Percentiles rank a stretch among this genome's conserved stretches.
Evolutionary conservation across 2,113 vertebrate species (phyloP).

Genomic region (Phalacrocorax brasilianus): DNA sequence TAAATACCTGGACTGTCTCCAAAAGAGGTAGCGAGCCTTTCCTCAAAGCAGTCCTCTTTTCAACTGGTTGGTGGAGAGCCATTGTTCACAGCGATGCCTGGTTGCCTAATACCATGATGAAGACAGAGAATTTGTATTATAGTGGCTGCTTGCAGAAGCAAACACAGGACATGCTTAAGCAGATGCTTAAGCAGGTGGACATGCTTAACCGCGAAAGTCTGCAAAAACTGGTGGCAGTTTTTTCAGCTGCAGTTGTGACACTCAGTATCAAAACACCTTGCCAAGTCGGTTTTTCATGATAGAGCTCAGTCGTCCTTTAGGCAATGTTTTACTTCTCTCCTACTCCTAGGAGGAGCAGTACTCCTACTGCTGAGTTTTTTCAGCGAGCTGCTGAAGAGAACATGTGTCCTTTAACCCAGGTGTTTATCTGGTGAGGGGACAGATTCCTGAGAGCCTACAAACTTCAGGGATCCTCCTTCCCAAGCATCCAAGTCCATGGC

Average conservation of each 20-base stretch:
- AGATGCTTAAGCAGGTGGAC: not conserved
- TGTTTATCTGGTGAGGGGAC: not conserved
- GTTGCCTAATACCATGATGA: not conserved
- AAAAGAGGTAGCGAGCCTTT: not conserved
- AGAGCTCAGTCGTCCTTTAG: not conserved
- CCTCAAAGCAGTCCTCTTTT: not conserved
- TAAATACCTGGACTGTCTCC: not conserved
- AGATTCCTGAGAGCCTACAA: not conserved
- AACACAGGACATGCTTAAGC: not conserved
- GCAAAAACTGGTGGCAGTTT: not conserved
- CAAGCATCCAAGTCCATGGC: accelerated
- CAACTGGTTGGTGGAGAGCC: not conserved
- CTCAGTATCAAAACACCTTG: not conserved
- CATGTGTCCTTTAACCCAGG: not conserved
- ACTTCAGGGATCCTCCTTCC: not conserved
- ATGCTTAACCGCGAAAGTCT: not conserved
- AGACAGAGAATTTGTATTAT: not conserved
- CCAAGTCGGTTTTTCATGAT: not conserved
- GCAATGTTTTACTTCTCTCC: not conserved
- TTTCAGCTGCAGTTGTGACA: not conserved
- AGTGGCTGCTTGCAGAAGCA: not conserved
- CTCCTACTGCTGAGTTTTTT: not conserved
- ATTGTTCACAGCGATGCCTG: not conserved
- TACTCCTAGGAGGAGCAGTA: too few species aligned
- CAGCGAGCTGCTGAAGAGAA: not conserved